Evolutionary conservation across 2,888 invertebrate species (phyloP).

Genomic region (Drosophila mettleri): DNA sequence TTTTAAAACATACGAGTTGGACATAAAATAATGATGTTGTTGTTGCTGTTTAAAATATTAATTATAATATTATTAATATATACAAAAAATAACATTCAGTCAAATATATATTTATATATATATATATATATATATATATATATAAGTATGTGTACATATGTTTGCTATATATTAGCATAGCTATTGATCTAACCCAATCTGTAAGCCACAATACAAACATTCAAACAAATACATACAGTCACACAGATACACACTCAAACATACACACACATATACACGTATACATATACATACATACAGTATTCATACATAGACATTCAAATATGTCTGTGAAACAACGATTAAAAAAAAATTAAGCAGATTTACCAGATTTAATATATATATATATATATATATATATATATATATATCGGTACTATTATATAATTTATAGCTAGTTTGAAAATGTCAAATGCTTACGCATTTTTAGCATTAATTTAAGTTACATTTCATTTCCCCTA

Average conservation of each 20-base stretch:
- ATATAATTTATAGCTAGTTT: slow-evolving; percentile 14
- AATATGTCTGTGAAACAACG: slow-evolving; percentile 2
- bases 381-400: background rate
- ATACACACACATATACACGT: background rate
- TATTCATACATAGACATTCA: background rate
- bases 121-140: slow-evolving; percentile 19
- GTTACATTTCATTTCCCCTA: slow-evolving; percentile 51
- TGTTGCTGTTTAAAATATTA: slow-evolving; percentile 56
- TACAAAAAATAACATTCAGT: slow-evolving; percentile 78
- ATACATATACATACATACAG: background rate
- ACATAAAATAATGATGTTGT: slow-evolving; percentile 30
- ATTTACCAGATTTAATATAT: slow-evolving; percentile 8
- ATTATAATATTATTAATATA: slow-evolving; percentile 55
- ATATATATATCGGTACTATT: background rate
- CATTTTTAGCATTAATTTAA: background rate
- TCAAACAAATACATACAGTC: slow-evolving; percentile 18
- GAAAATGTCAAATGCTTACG: slow-evolving; percentile 10
- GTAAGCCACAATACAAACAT: slow-evolving; percentile 50
- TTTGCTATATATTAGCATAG: slow-evolving; percentile 36
- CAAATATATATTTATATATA: slow-evolving; percentile 65
- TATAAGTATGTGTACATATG: slow-evolving; percentile 25
- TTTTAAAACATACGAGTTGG: slow-evolving; percentile 44
- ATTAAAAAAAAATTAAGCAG: slow-evolving; percentile 4
- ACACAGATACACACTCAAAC: background rate
- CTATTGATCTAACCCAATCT: slow-evolving; percentile 45